Evolutionary conservation across 2,888 invertebrate species (phyloP), one percentile per base, ranked within the genome.

Genomic region (Thymelicus sylvestris): DNA sequence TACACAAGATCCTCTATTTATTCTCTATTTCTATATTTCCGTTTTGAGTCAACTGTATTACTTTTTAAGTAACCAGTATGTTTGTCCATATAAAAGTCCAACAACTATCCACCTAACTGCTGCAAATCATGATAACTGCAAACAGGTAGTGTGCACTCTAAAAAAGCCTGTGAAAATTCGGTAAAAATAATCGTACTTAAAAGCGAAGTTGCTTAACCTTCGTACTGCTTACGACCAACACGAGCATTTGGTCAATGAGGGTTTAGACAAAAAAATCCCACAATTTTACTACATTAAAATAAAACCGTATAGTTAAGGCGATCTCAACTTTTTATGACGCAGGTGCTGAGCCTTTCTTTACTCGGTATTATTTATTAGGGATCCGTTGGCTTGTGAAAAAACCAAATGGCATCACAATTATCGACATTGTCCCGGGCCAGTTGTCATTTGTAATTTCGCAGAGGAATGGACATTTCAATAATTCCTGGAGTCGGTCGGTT

Each of bases 321-420:
- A 86, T 83, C 79, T 80, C 83, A 81, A 82, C 77, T 91, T 91
- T 89, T 87, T 80, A 79, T 77, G 65, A 74, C 78, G 92, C 92
- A 92, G 92, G 92, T 92, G 92, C 83, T 73, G 59, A 77, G 75
- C 74, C 87, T 87, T 86, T 76, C 80, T 82, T 81, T 41, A 59
- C 65, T 44, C 41, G 80, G 76, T 73, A 81, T 85, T 82, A 83
- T 86, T 85, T 86, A 87, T 87, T 84, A 79, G 82, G 83, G 83
- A 71, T 79, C 81, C 73, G 75, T 74, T 73, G 75, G 77, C 69
- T 48, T 44, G 50, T 79, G 77, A 82, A 83, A 89, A 89, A 89
- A 88, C 83, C 76, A 86, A 88, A 89, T 88, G 85, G 83, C 89
- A 86, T 82, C 77, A 86, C 86, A 88, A 90, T 90, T 89, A 89